A percentile compares a stretch with the other conserved stretches of the same genome.
Evolutionary conservation across 2,113 vertebrate species (phyloP).

Genomic region (Halcyon senegalensis): DNA sequence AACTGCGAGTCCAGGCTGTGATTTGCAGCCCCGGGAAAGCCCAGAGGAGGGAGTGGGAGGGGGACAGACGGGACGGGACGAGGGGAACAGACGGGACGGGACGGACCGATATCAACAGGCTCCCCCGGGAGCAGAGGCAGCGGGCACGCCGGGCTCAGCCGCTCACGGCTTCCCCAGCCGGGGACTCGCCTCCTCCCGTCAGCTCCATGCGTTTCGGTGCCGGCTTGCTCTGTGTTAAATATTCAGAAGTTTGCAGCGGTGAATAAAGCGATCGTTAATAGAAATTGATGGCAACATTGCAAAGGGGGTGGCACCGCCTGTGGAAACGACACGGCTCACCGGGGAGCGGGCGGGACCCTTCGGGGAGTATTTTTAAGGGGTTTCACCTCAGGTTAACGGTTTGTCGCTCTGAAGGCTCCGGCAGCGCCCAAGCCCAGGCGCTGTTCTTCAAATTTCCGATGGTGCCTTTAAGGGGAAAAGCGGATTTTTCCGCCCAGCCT

Average conservation of each 20-base stretch:
- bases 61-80: neutral
- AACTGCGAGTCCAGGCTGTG: neutral
- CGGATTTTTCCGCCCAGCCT: neutral
- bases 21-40: constrained; percentile 6
- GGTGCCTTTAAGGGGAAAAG: neutral
- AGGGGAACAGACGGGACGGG: too few species aligned
- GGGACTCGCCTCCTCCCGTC: neutral
- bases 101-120: constrained; percentile 16
- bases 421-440: neutral
- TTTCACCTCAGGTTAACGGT: neutral
- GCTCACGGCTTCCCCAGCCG: neutral
- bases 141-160: neutral
- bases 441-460: neutral
- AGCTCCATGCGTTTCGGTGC: neutral
- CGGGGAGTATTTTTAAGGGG: neutral
- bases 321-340: neutral
- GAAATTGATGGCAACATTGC: constrained; percentile 56
- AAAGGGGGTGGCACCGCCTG: constrained; percentile 3
- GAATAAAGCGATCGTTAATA: constrained; percentile 59
- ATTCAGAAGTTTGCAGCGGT: constrained; percentile 66
- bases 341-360: constrained; percentile 18
- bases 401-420: neutral
- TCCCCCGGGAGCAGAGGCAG: neutral
- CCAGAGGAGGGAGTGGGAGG: neutral
- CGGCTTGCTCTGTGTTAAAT: constrained; percentile 59